These are phyloP conservation scores for Scaptomyza cyrtandrae DNA, from an alignment of 2,888 invertebrate species.

Conservation along the genomic window DNA sequence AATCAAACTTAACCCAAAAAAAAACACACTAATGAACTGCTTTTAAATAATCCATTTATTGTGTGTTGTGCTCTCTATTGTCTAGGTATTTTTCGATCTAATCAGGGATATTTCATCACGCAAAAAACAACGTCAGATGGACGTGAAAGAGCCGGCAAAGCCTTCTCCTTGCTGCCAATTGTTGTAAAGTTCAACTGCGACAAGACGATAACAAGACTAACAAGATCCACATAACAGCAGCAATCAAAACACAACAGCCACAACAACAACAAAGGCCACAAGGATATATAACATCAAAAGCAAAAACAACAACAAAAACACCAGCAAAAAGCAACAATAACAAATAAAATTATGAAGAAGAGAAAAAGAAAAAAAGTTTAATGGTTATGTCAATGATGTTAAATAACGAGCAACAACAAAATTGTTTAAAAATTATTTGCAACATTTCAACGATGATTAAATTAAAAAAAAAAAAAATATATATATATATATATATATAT, in stretches of 20 bases:
- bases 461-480: constrained; percentile 36
- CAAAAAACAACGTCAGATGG: constrained; percentile 85
- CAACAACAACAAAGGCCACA: constrained; percentile 33
- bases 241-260: constrained; percentile 6
- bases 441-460: constrained; percentile 51
- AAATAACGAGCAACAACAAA: constrained; percentile 22
- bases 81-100: constrained; percentile 85
- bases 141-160: constrained; percentile 84
- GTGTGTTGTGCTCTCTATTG: constrained; percentile 1
- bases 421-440: constrained; percentile 48
- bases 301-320: constrained; percentile 22
- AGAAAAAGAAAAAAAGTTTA: constrained; percentile 30
- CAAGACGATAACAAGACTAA: constrained; percentile 34
- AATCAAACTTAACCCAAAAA: constrained; percentile 23
- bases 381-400: constrained; percentile 32
- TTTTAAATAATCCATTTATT: constrained; percentile 7
- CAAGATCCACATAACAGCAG: constrained; percentile 20
- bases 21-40: neutral
- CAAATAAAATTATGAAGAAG: constrained; percentile 10
- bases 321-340: constrained; percentile 35
- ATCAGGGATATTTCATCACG: constrained; percentile 85
- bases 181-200: constrained; percentile 77
- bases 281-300: constrained; percentile 21
- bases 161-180: constrained; percentile 85
- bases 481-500: too few relatives aligned